Evolutionary conservation across 1,140 invertebrate genomes (phyloP).

Genomic region (Tribolium madens): DNA sequence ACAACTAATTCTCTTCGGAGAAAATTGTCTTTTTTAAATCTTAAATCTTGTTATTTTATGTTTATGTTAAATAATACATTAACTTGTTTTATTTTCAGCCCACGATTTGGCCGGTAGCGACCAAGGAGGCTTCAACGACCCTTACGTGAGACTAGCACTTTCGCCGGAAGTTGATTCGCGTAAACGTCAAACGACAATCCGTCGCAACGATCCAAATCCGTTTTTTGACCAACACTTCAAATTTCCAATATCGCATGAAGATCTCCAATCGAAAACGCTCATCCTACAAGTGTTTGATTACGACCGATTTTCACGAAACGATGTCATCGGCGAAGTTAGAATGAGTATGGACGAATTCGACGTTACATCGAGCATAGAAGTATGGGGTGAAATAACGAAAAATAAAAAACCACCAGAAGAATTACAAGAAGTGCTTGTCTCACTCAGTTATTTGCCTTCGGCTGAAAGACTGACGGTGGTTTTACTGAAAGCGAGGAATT

Average conservation of each 20-base stretch:
- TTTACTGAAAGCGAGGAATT: conserved; percentile 85
- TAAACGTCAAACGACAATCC: conserved; percentile 84
- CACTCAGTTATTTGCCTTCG: conserved; percentile 87
- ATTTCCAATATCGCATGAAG: conserved; percentile 85
- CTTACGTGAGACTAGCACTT: conserved; percentile 82
- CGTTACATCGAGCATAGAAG: conserved; percentile 72
- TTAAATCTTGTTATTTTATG: too few species aligned
- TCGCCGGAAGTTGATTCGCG: conserved; percentile 85
- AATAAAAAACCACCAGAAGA: conserved; percentile 84
- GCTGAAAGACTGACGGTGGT: conserved; percentile 87
- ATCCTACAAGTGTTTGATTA: conserved; percentile 76
- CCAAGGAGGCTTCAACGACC: conserved; percentile 87
- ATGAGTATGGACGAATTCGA: conserved; percentile 78
- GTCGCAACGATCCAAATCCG: conserved; percentile 81
- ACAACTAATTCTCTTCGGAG: too few species aligned
- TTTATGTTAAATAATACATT: too few species aligned
- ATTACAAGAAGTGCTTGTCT: conserved; percentile 83
- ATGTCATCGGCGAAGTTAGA: conserved; percentile 81
- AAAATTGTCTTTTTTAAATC: too few species aligned
- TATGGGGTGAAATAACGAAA: conserved; percentile 82
- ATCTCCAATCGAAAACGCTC: conserved; percentile 79
- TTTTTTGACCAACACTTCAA: conserved; percentile 89
- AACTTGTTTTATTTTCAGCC: conserved; percentile 70
- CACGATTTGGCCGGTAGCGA: conserved; percentile 85
- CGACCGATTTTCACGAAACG: conserved; percentile 77